These are phyloP conservation scores for Amphipyra berbera DNA, from an alignment of 2,888 invertebrate species.

Conservation along the genomic window DNA sequence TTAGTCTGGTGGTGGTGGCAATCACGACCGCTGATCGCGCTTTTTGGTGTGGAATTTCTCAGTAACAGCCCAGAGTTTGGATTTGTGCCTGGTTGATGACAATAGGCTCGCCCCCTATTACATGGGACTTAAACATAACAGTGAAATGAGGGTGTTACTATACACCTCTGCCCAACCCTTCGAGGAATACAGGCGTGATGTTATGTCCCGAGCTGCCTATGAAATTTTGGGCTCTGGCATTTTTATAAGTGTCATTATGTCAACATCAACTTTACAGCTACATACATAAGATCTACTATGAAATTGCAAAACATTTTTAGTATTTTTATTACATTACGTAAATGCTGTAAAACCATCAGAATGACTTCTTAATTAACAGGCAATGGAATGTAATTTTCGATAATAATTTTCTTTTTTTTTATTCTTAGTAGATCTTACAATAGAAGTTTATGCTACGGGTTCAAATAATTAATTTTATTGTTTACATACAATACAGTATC, in stretches of 20 bases:
- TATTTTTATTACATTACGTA: constrained; percentile 16
- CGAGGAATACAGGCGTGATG: neutral
- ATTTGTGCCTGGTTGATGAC: too few species aligned
- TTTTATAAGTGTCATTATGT: neutral
- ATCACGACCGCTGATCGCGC: too few species aligned
- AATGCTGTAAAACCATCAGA: constrained; percentile 13
- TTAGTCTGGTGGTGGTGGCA: too few species aligned
- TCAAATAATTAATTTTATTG: neutral
- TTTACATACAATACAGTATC: constrained; percentile 27
- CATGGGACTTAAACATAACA: too few species aligned
- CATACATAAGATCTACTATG: constrained; percentile 9
- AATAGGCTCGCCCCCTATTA: too few species aligned
- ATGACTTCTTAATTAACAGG: neutral
- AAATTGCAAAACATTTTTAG: neutral
- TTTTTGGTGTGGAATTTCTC: too few species aligned
- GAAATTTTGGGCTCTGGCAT: neutral
- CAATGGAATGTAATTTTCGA: constrained; percentile 31
- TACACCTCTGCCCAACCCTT: too few species aligned
- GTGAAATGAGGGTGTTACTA: too few species aligned
- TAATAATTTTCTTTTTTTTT: neutral
- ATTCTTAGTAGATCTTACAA: constrained; percentile 11
- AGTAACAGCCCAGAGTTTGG: too few species aligned
- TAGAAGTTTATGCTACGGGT: neutral
- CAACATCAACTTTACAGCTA: constrained; percentile 4
- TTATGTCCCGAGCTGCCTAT: neutral